These are phyloP conservation scores for Leptinotarsa undecemlineata DNA, from an alignment of 1,140 invertebrate genomes.

Conservation along the genomic window DNA sequence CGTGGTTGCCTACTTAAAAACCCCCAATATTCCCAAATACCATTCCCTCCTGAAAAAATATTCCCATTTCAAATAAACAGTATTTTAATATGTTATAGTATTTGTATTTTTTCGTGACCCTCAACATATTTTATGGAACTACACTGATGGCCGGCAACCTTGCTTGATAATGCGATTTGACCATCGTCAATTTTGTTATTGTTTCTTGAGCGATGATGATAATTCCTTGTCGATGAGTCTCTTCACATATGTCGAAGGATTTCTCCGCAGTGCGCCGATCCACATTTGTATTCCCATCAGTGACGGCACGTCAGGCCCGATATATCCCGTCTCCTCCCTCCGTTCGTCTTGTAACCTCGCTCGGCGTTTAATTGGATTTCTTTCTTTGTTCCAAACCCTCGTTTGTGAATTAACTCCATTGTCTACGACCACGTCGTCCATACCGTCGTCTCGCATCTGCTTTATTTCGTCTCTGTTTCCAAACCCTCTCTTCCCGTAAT, in stretches of 20 bases:
- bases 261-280: slow-evolving; percentile 25
- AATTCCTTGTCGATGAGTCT: slow-evolving; percentile 7
- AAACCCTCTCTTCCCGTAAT: slow-evolving; percentile 2
- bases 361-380: slow-evolving; percentile 39
- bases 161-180: neutral
- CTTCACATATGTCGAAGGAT: slow-evolving; percentile 23
- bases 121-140: too few species aligned
- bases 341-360: slow-evolving; percentile 19
- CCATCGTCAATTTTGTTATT: neutral
- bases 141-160: too few species aligned
- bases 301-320: slow-evolving; percentile 24
- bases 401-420: slow-evolving; percentile 40
- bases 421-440: slow-evolving; percentile 30
- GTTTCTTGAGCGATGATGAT: neutral
- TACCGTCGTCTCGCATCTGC: slow-evolving; percentile 17
- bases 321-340: slow-evolving; percentile 7
- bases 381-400: slow-evolving; percentile 39
- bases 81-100: too few species aligned
- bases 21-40: too few species aligned
- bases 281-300: slow-evolving; percentile 31
- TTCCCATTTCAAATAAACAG: too few species aligned
- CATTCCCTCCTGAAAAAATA: too few species aligned
- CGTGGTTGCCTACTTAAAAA: too few species aligned
- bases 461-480: slow-evolving; percentile 21
- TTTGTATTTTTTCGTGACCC: too few species aligned